Conservation (phyloP, 2,888 invertebrate genomes). For the Orgyia antiqua region DNA sequence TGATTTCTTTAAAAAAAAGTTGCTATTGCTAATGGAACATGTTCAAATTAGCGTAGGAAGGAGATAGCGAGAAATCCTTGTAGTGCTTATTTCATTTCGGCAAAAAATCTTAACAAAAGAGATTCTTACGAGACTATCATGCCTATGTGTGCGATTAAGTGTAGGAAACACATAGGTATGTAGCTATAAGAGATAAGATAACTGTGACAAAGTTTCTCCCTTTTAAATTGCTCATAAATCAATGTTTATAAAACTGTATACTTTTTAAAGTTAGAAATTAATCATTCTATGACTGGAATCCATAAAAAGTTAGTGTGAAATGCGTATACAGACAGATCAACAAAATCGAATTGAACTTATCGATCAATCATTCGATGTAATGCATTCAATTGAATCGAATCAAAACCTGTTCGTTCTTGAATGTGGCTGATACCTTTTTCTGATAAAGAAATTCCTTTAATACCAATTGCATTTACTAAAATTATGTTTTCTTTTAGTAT, state of each 20-base stretch:
- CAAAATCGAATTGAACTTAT: conserved; percentile 29
- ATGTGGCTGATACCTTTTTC: conserved; percentile 26
- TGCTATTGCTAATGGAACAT: neutral
- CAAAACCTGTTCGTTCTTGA: conserved; percentile 39
- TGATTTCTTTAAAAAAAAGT: no score
- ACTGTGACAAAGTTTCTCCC: conserved; percentile 7
- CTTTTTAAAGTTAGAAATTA: conserved; percentile 24
- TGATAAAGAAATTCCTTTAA: conserved; percentile 37
- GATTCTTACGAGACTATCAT: no score
- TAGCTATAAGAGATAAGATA: no score
- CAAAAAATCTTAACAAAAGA: no score
- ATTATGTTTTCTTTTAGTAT: conserved; percentile 39
- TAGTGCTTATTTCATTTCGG: no score
- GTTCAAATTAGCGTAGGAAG: neutral
- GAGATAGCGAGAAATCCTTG: no score
- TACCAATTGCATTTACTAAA: no score
- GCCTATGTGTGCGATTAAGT: no score
- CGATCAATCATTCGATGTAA: conserved; percentile 54
- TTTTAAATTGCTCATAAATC: conserved; percentile 3
- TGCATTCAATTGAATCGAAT: conserved; percentile 39
- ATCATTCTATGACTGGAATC: conserved; percentile 18
- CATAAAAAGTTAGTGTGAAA: conserved; percentile 17
- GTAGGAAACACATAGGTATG: no score
- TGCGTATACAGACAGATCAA: conserved; percentile 27
- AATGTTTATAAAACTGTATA: conserved; percentile 3